These are phyloP conservation scores for Dioctria rufipes DNA, from an alignment of 2,888 invertebrate genomes.

Conservation along the genomic window DNA sequence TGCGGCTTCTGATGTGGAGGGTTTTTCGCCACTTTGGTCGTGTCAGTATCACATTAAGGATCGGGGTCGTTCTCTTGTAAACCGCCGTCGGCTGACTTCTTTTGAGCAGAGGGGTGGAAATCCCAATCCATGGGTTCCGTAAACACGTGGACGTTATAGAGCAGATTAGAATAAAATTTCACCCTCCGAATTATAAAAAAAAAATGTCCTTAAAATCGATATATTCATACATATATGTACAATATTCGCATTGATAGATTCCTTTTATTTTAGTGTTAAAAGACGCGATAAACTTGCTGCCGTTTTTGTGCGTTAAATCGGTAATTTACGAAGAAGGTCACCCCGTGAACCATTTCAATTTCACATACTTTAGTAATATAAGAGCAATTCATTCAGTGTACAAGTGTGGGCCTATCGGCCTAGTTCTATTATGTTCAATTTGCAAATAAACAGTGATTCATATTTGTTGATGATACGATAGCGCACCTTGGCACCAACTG, in stretches of 20 bases:
- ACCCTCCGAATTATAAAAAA: conserved; percentile 11
- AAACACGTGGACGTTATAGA: conserved; percentile 21
- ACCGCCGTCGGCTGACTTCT: background rate
- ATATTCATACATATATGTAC: no score
- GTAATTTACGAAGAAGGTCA: background rate
- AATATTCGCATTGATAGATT: no score
- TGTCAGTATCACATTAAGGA: conserved; percentile 32
- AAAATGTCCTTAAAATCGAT: conserved; percentile 33
- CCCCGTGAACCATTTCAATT: background rate
- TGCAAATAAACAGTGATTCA: background rate
- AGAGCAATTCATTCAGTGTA: background rate
- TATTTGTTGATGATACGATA: background rate
- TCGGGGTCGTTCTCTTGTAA: background rate
- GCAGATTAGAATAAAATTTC: conserved; percentile 25
- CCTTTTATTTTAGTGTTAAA: conserved; percentile 3
- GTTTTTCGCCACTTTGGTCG: conserved; percentile 15
- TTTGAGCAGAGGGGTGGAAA: conserved; percentile 27
- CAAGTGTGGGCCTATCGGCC: background rate
- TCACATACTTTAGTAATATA: conserved; percentile 8
- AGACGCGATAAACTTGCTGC: conserved; percentile 8
- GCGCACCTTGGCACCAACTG: background rate
- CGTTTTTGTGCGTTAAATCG: conserved; percentile 9
- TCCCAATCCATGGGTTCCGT: background rate
- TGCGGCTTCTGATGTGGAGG: background rate
- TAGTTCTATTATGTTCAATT: background rate